Conservation (phyloP, 2,888 invertebrate species). For the Eumerus sabulonum region DNA sequence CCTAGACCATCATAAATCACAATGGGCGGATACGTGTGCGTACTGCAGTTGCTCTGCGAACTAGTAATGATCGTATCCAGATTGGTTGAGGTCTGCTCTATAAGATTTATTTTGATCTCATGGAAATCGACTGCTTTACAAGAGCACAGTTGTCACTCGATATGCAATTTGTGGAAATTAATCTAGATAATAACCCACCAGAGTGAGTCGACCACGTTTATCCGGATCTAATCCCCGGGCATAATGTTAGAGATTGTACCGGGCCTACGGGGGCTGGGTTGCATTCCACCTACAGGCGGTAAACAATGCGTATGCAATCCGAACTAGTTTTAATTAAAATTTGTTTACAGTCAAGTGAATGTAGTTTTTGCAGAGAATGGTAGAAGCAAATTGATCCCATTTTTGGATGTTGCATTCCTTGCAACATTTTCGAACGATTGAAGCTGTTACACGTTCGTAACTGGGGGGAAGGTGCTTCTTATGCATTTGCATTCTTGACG, state of each 20-base stretch:
- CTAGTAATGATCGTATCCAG: slow-evolving; percentile 19
- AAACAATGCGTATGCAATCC: slow-evolving; percentile 15
- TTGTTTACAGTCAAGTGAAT: slow-evolving; percentile 25
- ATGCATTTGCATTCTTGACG: too few relatives aligned
- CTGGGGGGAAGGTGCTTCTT: too few relatives aligned
- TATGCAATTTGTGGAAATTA: slow-evolving; percentile 10
- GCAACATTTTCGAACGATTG: too few relatives aligned
- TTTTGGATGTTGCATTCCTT: not conserved
- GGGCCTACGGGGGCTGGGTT: not conserved
- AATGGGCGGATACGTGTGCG: slow-evolving; percentile 27
- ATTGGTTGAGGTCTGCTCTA: slow-evolving; percentile 1
- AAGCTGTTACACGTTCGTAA: too few relatives aligned
- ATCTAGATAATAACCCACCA: slow-evolving; percentile 44
- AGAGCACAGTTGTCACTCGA: slow-evolving; percentile 13
- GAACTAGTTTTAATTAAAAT: slow-evolving; percentile 41
- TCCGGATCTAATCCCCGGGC: slow-evolving; percentile 10
- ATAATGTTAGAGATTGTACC: slow-evolving; percentile 15
- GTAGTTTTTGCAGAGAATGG: not conserved
- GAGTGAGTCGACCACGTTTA: slow-evolving; percentile 25
- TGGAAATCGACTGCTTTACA: slow-evolving; percentile 11
- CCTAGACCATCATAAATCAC: slow-evolving; percentile 34
- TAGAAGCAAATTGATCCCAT: slow-evolving; percentile 8
- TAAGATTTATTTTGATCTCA: slow-evolving; percentile 15
- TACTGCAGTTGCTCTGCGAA: slow-evolving; percentile 18
- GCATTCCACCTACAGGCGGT: slow-evolving; percentile 26